phyloP scores from a whole-genome alignment of 2,797 vertebrate species.

The Poecilia picta region DNA sequence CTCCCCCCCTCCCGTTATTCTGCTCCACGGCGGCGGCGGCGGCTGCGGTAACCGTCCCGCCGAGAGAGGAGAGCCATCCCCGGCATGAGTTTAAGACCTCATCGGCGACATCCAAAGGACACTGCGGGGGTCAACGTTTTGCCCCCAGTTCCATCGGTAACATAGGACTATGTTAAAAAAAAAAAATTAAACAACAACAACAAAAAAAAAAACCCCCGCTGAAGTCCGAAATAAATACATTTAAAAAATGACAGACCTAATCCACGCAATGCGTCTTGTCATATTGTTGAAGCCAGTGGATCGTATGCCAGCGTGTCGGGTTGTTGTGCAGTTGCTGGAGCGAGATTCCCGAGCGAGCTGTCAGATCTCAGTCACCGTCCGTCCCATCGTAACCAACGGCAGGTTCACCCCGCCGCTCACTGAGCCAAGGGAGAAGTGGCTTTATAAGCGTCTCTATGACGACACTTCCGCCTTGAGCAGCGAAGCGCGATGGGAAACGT shows the following conservation, averaged over 20 bases:
- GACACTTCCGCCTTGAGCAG: conserved; percentile 71
- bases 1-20: conserved; percentile 24
- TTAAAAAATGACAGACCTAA: conserved; percentile 5
- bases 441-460: conserved; percentile 73
- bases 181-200: not conserved
- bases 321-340: conserved; percentile 53
- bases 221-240: conserved; percentile 3
- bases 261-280: conserved; percentile 32
- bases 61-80: conserved; percentile 49
- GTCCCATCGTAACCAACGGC: conserved; percentile 70
- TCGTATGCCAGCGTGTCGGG: conserved; percentile 7
- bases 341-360: conserved; percentile 58
- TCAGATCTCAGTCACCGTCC: conserved; percentile 59
- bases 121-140: conserved; percentile 83
- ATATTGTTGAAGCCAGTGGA: conserved; percentile 47
- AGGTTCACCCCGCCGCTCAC: conserved; percentile 74
- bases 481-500: conserved; percentile 75
- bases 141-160: conserved; percentile 50
- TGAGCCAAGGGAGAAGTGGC: conserved; percentile 60
- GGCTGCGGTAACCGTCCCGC: conserved; percentile 45
- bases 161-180: not conserved
- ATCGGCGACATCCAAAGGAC: conserved; percentile 76
- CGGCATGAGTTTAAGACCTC: conserved; percentile 33
- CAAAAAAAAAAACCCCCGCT: not conserved
- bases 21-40: conserved; percentile 18